Evolutionary conservation across 1,140 invertebrate genomes (phyloP), one percentile per base, ranked within the genome.

Genomic region (Pissodes strobi): DNA sequence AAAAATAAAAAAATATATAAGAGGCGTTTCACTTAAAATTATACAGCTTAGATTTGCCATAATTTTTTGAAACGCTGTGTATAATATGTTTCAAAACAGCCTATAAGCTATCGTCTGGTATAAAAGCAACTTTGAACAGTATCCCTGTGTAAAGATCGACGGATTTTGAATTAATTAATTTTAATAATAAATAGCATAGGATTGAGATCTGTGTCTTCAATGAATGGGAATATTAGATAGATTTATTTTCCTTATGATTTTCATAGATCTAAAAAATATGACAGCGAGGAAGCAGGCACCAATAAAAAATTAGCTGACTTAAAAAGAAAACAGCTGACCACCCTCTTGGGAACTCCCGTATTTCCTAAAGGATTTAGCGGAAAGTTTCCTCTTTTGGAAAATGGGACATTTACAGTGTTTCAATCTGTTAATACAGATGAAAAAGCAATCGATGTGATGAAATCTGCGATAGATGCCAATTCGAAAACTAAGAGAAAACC

Each of bases 301-400:
- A 58, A 76, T 8, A 68, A 80, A 72, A 74, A 66, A 75, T 67
- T 72, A 76, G 74, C 41, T 74, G 80, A 86, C 67, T 67, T 75
- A 1, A 85, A 85, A 74, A 82, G 83, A 69, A 80, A 81, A 37
- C 82, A 87, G 34, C 74, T 93, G 4, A 75, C 80, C 2, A 46
- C 74, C 2, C 69, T 91, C 12, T 70, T 92, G 19, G 77, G 80
- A 0, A 82, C 85, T 63, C 85, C 87, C 1, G 69, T 92, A 8
- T 87, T 88, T 68, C 86, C 86, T 0, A 84, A 81, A 74, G 84
- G 85, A 1, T 88, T 89, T 71, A 90, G 84, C 57, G 88, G 85
- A 55, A 90, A 87, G 72, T 90, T 87, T 2, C 82, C 86, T 0
- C 59, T 77, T 25, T 73, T 77, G 1, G 51, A 66, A 8, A 69